Evolutionary conservation across 2,888 invertebrate species (phyloP).

Genomic region (Lamellibrachia satsuma): DNA sequence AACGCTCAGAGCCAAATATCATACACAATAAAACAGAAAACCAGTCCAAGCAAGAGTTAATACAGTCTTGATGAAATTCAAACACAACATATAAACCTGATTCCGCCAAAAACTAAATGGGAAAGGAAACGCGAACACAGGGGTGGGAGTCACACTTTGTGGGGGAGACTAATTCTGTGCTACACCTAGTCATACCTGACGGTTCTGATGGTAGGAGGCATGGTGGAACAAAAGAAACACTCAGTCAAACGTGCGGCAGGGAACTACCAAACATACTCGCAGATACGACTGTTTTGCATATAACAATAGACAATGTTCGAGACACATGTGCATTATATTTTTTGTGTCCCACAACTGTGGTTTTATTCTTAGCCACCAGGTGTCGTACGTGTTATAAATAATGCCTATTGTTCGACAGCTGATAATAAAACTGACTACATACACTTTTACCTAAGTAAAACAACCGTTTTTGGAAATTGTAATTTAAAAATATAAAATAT

Average conservation of each 20-base stretch:
- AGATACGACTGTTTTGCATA: neutral
- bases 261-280: neutral
- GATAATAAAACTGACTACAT: too few relatives aligned
- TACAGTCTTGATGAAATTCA: conserved; percentile 2
- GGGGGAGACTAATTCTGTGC: neutral
- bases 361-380: too few relatives aligned
- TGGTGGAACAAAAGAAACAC: conserved; percentile 3
- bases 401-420: too few relatives aligned
- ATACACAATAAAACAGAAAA: neutral
- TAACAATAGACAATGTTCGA: too few relatives aligned
- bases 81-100: conserved; percentile 10
- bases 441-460: too few relatives aligned
- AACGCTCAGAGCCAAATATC: neutral
- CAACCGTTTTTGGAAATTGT: too few relatives aligned
- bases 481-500: too few relatives aligned
- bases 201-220: conserved; percentile 4
- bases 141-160: neutral
- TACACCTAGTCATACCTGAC: neutral
- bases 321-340: too few relatives aligned
- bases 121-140: neutral
- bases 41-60: conserved; percentile 1
- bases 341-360: too few relatives aligned
- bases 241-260: conserved; percentile 4
- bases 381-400: too few relatives aligned
- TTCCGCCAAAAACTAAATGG: neutral